Evolutionary conservation across 2,797 vertebrate species (phyloP).

Genomic region (Triplophysa bombifrons): DNA sequence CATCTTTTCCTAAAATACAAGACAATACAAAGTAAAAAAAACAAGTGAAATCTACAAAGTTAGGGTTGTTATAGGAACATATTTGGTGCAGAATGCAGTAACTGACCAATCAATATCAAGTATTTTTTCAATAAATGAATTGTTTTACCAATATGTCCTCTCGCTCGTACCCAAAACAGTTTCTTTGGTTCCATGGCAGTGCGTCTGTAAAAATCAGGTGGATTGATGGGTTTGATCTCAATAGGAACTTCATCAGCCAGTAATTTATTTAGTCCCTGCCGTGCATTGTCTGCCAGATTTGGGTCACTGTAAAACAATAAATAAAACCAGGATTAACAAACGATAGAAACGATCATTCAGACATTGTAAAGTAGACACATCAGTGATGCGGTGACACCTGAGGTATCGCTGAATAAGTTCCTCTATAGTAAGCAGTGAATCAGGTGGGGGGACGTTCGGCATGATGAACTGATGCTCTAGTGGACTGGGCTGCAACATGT

Average conservation of each 20-base stretch:
- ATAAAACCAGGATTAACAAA: not conserved
- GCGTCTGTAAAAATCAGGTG: constrained; percentile 64
- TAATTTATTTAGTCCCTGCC: constrained; percentile 80
- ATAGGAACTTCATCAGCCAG: constrained; percentile 88
- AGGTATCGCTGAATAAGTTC: constrained; percentile 84
- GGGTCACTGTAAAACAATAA: constrained; percentile 79
- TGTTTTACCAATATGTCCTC: constrained; percentile 87
- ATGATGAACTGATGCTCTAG: constrained; percentile 90
- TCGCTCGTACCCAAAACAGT: constrained; percentile 91
- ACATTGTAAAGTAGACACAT: not conserved
- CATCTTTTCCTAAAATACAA: constrained; percentile 80
- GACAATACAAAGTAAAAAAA: not conserved
- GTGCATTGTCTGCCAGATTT: constrained; percentile 78
- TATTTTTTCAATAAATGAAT: no score
- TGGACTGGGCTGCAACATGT: constrained; percentile 83
- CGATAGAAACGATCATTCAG: no score
- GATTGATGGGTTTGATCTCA: constrained; percentile 88
- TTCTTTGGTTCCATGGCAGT: constrained; percentile 78
- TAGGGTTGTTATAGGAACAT: no score
- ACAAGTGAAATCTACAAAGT: no score
- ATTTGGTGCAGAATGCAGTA: no score
- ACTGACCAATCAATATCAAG: no score
- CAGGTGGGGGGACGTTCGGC: constrained; percentile 83
- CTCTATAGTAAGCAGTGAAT: constrained; percentile 82
- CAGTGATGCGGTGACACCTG: constrained; percentile 64